These are phyloP conservation scores for Sylvietta virens DNA, from an alignment of 2,113 vertebrate species.

Conservation along the genomic window DNA sequence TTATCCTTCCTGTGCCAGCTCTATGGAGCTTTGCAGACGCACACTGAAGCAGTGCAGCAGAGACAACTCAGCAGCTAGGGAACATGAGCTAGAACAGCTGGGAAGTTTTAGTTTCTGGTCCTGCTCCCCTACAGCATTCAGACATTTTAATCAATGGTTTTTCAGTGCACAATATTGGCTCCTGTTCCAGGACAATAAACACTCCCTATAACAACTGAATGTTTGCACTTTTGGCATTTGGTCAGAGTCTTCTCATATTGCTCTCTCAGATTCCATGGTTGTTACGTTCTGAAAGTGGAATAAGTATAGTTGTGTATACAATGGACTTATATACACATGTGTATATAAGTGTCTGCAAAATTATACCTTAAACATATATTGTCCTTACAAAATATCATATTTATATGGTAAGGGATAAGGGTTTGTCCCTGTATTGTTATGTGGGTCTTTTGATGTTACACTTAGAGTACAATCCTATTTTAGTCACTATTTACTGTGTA, in stretches of 20 bases:
- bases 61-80: not conserved
- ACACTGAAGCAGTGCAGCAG: not conserved
- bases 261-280: not conserved
- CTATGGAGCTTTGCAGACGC: not conserved
- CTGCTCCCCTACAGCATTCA: not conserved
- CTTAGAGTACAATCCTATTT: not conserved
- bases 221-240: not conserved
- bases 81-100: not conserved
- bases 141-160: not conserved
- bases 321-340: not conserved
- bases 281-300: not conserved
- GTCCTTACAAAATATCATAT: not conserved
- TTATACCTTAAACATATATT: not conserved
- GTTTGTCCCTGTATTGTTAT: not conserved
- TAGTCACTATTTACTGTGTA: not conserved
- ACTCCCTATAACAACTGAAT: not conserved
- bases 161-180: conserved; percentile 24
- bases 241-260: not conserved
- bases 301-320: not conserved
- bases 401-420: not conserved
- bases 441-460: not conserved
- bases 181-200: conserved; percentile 4
- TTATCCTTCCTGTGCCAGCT: not conserved
- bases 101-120: not conserved
- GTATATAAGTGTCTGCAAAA: not conserved